Evolutionary conservation across 2,797 vertebrate genomes (phyloP), one percentile per base, ranked within the genome.

Genomic region (Furcifer pardalis): DNA sequence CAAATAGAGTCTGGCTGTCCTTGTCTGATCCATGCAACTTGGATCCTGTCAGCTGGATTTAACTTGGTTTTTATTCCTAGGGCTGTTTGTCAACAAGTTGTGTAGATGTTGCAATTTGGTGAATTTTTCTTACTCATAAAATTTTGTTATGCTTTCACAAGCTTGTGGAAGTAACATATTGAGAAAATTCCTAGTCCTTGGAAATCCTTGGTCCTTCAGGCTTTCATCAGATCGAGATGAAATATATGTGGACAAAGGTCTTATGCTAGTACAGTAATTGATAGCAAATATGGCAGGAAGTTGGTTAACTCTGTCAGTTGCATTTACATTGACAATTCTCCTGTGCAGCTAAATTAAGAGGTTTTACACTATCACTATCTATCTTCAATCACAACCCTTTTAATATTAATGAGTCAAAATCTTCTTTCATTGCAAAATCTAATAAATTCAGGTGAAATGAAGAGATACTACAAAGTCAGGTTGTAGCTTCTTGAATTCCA

Each of bases 141-240:
- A 79, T 65, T 15, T 42, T 73, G 32, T 17, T 9, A 46, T 69
- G 44, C 9, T 8, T 60, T 71, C 13, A 35, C 12, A 37, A 10
- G 42, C 7, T 49, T 72, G 49, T 8, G 5, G 37, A 82, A 10
- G 4, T 5, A 77, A 90, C 8, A 60, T 13, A 1, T 78, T 90
- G 1, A 15, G 42, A 90, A 95, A 94, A 91, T 95, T 95, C 91
- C 92, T 91, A 88, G 92, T 89, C 52, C 19, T 56, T 17, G 82
- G 87, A 90, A 88, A 92, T 90, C 92, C 37, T 77, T 86, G 42
- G 12, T 6, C 5, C 2, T n/a, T 73, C 52, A 32, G 86, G 76
- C 91, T 93, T 90, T 89, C 32, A 73, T 87, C 15, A 69, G 86
- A 85, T 86, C 89, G 87, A 13, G 87, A 91, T 77, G 65, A 90